A percentile compares a stretch with the other conserved stretches of the same genome.
These are phyloP conservation scores for Hirtodrosophila trivittata DNA, from an alignment of 2,888 invertebrate species.

Conservation along the genomic window DNA sequence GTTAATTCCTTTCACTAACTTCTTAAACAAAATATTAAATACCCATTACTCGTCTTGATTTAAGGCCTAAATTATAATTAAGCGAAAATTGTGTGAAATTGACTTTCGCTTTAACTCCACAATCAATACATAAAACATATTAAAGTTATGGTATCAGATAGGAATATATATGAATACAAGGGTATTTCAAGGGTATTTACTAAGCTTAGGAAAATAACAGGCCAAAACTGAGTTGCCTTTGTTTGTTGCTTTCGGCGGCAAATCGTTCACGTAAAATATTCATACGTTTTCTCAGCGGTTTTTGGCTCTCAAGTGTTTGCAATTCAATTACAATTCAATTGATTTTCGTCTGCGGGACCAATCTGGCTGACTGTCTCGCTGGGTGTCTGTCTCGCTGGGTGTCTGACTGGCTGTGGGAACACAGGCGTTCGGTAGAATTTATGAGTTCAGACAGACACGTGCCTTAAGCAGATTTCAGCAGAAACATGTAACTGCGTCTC, in stretches of 20 bases:
- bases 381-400: constrained; percentile 3
- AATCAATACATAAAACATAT: no score
- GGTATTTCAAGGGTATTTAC: constrained; percentile 25
- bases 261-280: constrained; percentile 76
- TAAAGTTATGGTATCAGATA: no score
- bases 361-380: constrained; percentile 31
- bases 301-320: constrained; percentile 70
- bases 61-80: no score
- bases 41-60: no score
- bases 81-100: no score
- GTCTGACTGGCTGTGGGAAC: constrained; percentile 9
- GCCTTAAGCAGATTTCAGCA: constrained; percentile 27
- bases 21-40: no score
- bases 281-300: constrained; percentile 71
- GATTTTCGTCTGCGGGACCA: constrained; percentile 67
- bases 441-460: constrained; percentile 37
- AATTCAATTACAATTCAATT: constrained; percentile 77
- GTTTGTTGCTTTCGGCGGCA: constrained; percentile 45
- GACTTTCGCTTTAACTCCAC: no score
- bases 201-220: constrained; percentile 11
- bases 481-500: constrained; percentile 8
- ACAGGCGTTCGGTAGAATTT: constrained; percentile 30
- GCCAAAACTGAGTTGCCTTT: constrained; percentile 26
- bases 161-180: no score
- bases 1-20: constrained; percentile 1